These are phyloP conservation scores for Stigmatopora argus DNA, from an alignment of 2,113 vertebrate species.

Conservation along the genomic window DNA sequence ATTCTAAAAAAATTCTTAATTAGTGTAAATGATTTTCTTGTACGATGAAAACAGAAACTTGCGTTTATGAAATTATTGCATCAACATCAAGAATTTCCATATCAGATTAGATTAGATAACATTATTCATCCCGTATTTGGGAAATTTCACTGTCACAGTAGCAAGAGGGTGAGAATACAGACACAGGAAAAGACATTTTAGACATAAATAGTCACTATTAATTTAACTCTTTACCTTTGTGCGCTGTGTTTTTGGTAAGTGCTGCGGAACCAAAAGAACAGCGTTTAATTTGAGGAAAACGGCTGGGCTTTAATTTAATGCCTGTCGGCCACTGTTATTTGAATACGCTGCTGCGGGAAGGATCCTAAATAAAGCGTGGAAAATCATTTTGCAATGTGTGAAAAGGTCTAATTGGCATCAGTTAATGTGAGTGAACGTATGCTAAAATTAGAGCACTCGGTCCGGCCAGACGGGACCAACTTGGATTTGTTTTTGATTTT, in stretches of 20 bases:
- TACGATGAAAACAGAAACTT: no score
- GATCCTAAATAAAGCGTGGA: conserved; percentile 11
- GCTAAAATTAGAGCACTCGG: conserved; percentile 2
- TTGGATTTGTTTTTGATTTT: not conserved
- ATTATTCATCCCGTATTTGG: no score
- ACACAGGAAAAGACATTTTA: no score
- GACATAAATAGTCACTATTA: conserved; percentile 2
- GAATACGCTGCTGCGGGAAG: conserved; percentile 12
- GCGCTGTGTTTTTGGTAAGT: not conserved
- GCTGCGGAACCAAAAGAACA: not conserved
- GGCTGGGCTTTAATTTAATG: conserved; percentile 7
- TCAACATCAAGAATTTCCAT: not conserved
- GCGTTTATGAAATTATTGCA: no score
- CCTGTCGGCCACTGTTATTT: conserved; percentile 10
- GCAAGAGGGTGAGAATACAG: no score
- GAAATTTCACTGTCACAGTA: no score
- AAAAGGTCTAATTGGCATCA: conserved; percentile 24
- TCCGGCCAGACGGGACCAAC: not conserved
- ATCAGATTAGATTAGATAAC: no score
- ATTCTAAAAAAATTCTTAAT: no score
- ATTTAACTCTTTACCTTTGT: not conserved
- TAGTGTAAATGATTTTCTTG: no score
- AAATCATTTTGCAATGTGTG: conserved; percentile 15
- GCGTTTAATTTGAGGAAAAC: conserved; percentile 19
- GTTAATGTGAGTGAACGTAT: conserved; percentile 4